Conservation (phyloP, 2,113 vertebrate species). For the Phyllopteryx taeniolatus region DNA sequence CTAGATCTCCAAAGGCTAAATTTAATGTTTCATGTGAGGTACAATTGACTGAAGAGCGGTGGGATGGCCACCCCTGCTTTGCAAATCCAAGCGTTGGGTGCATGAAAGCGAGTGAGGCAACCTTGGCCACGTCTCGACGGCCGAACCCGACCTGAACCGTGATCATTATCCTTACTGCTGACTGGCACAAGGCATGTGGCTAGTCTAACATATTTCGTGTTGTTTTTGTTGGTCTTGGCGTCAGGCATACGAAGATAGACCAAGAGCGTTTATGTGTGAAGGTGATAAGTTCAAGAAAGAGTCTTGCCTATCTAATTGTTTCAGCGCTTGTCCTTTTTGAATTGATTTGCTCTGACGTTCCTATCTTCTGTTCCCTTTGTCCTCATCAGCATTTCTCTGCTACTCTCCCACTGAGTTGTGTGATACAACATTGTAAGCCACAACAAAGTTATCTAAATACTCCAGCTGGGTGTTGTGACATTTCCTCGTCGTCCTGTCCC, state of each 20-base stretch:
- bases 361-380: constrained; percentile 32
- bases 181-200: constrained; percentile 24
- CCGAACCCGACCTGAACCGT: not conserved
- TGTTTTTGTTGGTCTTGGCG: constrained; percentile 24
- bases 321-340: constrained; percentile 26
- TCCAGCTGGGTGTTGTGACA: constrained; percentile 28
- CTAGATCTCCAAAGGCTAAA: no score
- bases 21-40: no score
- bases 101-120: no score
- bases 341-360: constrained; percentile 23
- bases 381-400: constrained; percentile 19
- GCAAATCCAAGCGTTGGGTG: no score
- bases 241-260: not conserved
- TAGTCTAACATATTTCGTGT: constrained; percentile 54
- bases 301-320: not conserved
- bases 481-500: constrained; percentile 20
- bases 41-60: not conserved
- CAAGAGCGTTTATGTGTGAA: not conserved
- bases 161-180: constrained; percentile 20
- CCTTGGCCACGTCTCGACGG: constrained; percentile 35
- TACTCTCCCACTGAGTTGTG: constrained; percentile 31
- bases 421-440: constrained; percentile 32
- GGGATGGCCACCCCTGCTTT: not conserved
- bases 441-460: constrained; percentile 30
- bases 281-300: no score